Conservation (phyloP, 2,797 vertebrate genomes). For the Chanos chanos region DNA sequence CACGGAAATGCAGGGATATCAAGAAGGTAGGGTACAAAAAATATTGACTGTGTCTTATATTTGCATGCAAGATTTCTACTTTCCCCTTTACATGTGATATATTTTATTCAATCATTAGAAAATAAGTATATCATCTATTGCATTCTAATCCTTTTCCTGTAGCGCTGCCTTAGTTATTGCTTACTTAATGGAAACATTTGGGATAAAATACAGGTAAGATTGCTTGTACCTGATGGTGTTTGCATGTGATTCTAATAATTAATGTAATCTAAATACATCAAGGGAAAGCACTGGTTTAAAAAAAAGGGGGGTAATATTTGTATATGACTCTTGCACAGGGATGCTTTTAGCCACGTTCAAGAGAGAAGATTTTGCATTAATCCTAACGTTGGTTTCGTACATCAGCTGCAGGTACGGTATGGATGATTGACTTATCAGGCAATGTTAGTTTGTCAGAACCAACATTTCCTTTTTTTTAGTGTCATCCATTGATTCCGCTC, state of each 20-base stretch:
- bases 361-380: slow-evolving; percentile 99
- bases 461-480: too few relatives aligned
- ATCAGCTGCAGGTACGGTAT: slow-evolving; percentile 89
- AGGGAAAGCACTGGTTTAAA: not conserved
- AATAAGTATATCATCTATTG: too few relatives aligned
- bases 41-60: not conserved
- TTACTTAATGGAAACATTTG: slow-evolving; percentile 99
- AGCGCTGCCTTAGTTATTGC: slow-evolving; percentile 93
- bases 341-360: slow-evolving; percentile 97
- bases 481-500: too few relatives aligned
- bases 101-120: not conserved
- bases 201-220: slow-evolving; percentile 94
- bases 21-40: slow-evolving; percentile 78
- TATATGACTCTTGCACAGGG: slow-evolving; percentile 65
- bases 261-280: not conserved
- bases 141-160: slow-evolving; percentile 9
- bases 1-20: slow-evolving; percentile 99
- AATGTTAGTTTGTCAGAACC: too few relatives aligned
- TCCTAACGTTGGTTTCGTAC: slow-evolving; percentile 97
- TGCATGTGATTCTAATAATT: not conserved
- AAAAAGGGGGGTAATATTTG: not conserved
- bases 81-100: not conserved
- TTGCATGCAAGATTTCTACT: not conserved
- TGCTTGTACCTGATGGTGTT: not conserved
- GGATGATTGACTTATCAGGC: not conserved